A percentile compares a stretch with the other conserved stretches of the same genome.
Conservation (phyloP, 2,888 invertebrate genomes). For the Chymomyza amoena region DNA sequence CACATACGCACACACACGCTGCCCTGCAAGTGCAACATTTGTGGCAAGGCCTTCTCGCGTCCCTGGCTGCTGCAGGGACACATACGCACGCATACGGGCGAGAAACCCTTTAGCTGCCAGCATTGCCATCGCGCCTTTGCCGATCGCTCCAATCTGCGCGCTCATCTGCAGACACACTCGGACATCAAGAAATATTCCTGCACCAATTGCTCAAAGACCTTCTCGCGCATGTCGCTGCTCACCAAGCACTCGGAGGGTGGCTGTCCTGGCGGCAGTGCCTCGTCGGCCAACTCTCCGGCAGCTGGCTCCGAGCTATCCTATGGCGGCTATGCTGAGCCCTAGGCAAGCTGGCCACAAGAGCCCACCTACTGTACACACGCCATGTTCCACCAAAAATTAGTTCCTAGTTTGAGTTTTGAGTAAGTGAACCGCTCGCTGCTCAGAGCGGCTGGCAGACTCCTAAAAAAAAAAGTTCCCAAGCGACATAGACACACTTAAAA, state of each 20-base stretch:
- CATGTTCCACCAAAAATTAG: constrained; percentile 79
- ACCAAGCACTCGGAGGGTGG: constrained; percentile 96
- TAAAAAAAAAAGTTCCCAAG: background rate
- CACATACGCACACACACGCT: constrained; percentile 98
- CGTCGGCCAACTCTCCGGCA: constrained; percentile 25
- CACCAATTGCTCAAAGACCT: constrained; percentile 94
- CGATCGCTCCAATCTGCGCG: constrained; percentile 96
- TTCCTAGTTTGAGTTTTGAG: constrained; percentile 76
- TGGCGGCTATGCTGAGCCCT: constrained; percentile 66
- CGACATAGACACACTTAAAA: constrained; percentile 23
- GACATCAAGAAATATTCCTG: constrained; percentile 99
- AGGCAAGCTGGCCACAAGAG: constrained; percentile 24
- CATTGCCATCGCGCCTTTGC: constrained; percentile 98
- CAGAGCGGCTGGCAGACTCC: constrained; percentile 40
- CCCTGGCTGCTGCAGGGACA: constrained; percentile 99
- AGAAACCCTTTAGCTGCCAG: constrained; percentile 97
- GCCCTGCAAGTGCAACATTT: constrained; percentile 97
- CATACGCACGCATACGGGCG: constrained; percentile 98
- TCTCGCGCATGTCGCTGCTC: constrained; percentile 96
- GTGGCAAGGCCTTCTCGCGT: constrained; percentile 97
- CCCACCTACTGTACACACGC: constrained; percentile 48
- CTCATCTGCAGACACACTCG: constrained; percentile 98
- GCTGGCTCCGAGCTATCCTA: constrained; percentile 55
- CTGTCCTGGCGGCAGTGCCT: constrained; percentile 81
- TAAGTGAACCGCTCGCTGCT: constrained; percentile 44